Evolutionary conservation across 2,888 invertebrate species (phyloP).

Genomic region (Nemapogon koenigi): DNA sequence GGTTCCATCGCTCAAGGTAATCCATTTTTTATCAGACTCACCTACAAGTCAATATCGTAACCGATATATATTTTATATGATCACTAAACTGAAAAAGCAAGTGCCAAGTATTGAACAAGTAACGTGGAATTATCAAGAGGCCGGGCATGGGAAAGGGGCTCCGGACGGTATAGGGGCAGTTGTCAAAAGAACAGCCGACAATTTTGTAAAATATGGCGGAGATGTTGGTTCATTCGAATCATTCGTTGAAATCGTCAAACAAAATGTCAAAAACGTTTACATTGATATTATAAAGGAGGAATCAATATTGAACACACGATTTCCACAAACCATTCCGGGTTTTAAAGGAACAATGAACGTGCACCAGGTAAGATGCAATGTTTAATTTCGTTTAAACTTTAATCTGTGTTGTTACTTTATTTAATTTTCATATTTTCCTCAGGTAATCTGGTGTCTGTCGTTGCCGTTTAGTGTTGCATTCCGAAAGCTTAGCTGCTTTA

Average conservation of each 20-base stretch:
- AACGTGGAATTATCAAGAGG: conserved; percentile 20
- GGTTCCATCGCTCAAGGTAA: conserved; percentile 5
- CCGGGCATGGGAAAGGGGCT: conserved; percentile 29
- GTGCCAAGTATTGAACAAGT: conserved; percentile 11
- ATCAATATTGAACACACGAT: too few species aligned
- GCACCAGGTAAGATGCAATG: too few species aligned
- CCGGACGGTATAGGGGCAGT: conserved; percentile 29
- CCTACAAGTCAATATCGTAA: conserved; percentile 16
- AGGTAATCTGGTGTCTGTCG: too few species aligned
- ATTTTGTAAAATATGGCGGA: conserved; percentile 17
- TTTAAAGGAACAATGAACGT: too few species aligned
- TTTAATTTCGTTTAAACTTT: too few species aligned
- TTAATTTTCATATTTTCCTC: too few species aligned
- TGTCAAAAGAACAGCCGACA: conserved; percentile 26
- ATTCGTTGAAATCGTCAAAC: background rate
- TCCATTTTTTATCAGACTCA: conserved; percentile 16
- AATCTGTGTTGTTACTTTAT: too few species aligned
- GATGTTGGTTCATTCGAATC: conserved; percentile 13
- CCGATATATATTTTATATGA: conserved; percentile 14
- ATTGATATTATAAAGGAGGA: background rate
- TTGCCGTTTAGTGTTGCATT: too few species aligned
- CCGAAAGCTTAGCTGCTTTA: too few species aligned
- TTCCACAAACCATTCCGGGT: too few species aligned
- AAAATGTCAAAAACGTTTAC: background rate
- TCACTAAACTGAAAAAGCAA: background rate